A percentile compares a stretch with the other conserved stretches of the same genome.
phyloP scores from a whole-genome alignment of 2,113 vertebrate genomes.

The Proterorhinus semilunaris region DNA sequence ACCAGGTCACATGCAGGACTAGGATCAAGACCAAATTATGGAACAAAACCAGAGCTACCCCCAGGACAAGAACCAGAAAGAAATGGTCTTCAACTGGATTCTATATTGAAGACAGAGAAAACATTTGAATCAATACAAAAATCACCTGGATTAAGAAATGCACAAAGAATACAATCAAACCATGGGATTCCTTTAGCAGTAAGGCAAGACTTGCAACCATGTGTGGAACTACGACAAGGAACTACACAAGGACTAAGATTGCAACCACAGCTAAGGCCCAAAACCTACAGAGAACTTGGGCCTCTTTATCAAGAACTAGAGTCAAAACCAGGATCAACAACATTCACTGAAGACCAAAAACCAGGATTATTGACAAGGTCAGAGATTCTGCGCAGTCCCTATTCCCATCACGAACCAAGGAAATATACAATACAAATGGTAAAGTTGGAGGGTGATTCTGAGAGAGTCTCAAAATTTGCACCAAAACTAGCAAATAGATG shows the following conservation, averaged over 20 bases:
- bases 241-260: not conserved
- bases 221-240: not conserved
- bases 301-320: not conserved
- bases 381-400: not conserved
- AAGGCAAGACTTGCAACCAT: not conserved
- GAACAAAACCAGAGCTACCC: not conserved
- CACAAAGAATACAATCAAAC: too few relatives aligned
- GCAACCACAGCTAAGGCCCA: not conserved
- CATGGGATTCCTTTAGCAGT: too few relatives aligned
- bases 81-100: not conserved
- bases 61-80: not conserved
- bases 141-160: not conserved
- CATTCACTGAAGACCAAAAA: not conserved
- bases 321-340: not conserved
- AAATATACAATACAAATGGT: not conserved
- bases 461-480: not conserved
- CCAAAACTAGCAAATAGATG: not conserved
- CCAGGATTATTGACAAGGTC: not conserved
- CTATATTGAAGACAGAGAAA: not conserved
- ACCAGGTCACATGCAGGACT: conserved; percentile 32
- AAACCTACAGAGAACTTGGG: not conserved
- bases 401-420: not conserved
- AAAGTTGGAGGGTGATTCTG: not conserved
- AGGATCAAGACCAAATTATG: conserved; percentile 14
- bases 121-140: not conserved